A percentile compares a stretch with the other conserved stretches of the same genome.
Evolutionary conservation across 2,888 invertebrate species (phyloP).

Genomic region (Tetranychus truncatus): DNA sequence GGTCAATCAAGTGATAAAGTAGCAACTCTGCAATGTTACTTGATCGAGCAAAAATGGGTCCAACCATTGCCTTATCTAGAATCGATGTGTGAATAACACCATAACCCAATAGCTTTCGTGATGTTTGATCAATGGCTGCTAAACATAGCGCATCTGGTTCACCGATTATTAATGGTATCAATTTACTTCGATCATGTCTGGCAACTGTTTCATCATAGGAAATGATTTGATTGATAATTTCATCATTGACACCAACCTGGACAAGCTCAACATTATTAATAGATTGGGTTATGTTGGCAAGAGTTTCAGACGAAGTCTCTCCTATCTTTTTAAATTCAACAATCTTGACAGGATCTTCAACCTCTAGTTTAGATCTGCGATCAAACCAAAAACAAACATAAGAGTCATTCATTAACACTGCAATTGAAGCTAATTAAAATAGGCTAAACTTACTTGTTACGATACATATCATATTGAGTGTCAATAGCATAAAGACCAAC

Average conservation of each 20-base stretch:
- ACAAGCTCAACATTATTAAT: constrained; percentile 2
- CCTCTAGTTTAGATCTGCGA: constrained; percentile 15
- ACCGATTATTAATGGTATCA: constrained; percentile 14
- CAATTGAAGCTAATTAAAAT: neutral
- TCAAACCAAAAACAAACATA: neutral
- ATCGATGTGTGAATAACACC: constrained; percentile 22
- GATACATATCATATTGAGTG: constrained; percentile 23
- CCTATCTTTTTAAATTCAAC: constrained; percentile 16
- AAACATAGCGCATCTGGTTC: constrained; percentile 15
- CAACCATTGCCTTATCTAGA: constrained; percentile 20
- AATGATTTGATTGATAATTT: constrained; percentile 6
- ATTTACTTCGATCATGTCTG: constrained; percentile 13
- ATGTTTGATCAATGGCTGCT: constrained; percentile 19
- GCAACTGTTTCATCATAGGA: constrained; percentile 19
- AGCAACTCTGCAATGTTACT: constrained; percentile 20
- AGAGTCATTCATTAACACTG: neutral
- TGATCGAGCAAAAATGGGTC: constrained; percentile 23
- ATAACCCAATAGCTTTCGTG: constrained; percentile 20
- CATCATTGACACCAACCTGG: constrained; percentile 7
- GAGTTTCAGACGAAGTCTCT: neutral
- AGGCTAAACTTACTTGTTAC: constrained; percentile 18
- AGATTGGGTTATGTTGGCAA: constrained; percentile 6
- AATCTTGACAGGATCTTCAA: constrained; percentile 13
- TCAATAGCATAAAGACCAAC: constrained; percentile 26
- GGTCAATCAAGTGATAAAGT: constrained; percentile 15